Conservation (phyloP, 1,140 invertebrate genomes). For the Andricus grossulariae region DNA sequence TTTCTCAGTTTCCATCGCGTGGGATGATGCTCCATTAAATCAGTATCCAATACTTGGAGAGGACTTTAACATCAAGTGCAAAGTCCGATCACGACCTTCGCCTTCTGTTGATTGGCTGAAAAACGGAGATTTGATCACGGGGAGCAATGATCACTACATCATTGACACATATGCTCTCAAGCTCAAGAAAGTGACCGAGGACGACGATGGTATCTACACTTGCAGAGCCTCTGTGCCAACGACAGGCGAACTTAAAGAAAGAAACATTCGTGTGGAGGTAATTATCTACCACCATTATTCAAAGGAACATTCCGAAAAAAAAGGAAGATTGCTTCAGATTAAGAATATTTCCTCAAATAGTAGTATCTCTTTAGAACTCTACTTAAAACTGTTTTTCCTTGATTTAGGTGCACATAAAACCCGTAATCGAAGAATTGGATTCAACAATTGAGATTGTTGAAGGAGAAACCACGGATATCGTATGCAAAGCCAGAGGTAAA, state of each 20-base stretch:
- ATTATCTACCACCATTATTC: constrained; percentile 49
- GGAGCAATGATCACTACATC: constrained; percentile 83
- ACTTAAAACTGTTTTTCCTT: neutral
- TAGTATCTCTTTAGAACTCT: too few species aligned
- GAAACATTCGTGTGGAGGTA: constrained; percentile 88
- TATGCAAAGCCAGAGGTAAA: constrained; percentile 88
- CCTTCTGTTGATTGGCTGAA: constrained; percentile 90
- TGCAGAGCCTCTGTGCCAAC: constrained; percentile 88
- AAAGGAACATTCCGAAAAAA: neutral
- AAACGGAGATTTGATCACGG: constrained; percentile 81
- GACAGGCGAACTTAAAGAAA: constrained; percentile 86
- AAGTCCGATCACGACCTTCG: constrained; percentile 89
- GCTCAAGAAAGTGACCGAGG: constrained; percentile 86
- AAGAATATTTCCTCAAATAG: too few species aligned
- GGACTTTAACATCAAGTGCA: constrained; percentile 87
- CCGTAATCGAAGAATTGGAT: constrained; percentile 80
- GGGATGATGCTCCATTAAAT: constrained; percentile 88
- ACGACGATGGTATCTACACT: constrained; percentile 90
- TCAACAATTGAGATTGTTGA: constrained; percentile 83
- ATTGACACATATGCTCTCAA: constrained; percentile 85
- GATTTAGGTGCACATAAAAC: constrained; percentile 85
- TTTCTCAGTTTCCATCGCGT: constrained; percentile 87
- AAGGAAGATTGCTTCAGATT: neutral
- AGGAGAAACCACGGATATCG: constrained; percentile 84
- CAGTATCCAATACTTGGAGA: constrained; percentile 88